Percentiles rank a stretch among this genome's conserved stretches.
Conservation (phyloP, 64 coral and sea anemone species). For the Actinia tenebrosa region DNA sequence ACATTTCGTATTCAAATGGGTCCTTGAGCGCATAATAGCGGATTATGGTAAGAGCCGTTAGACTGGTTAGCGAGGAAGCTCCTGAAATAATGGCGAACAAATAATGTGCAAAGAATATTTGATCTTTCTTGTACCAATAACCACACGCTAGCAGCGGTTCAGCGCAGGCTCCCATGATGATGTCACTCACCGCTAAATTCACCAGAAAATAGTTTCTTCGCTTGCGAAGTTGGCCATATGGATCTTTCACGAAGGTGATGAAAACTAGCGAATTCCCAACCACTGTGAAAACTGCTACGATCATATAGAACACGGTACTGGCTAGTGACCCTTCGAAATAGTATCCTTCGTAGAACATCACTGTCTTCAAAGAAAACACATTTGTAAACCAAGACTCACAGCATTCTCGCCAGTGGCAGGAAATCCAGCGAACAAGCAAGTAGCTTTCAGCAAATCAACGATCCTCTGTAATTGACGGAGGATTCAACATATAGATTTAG, state of each 20-base stretch:
- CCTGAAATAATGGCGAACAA: conserved; percentile 38
- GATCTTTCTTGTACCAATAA: conserved; percentile 25
- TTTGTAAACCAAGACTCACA: background rate
- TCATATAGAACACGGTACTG: conserved; percentile 16
- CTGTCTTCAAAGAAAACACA: background rate
- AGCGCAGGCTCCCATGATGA: conserved; percentile 42
- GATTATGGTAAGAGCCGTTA: conserved; percentile 35
- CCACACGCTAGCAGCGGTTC: conserved; percentile 33
- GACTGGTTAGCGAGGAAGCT: conserved; percentile 27
- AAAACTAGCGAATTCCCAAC: conserved; percentile 10
- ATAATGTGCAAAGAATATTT: conserved; percentile 32
- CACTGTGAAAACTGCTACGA: conserved; percentile 28
- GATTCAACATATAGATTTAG: background rate
- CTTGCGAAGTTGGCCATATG: conserved; percentile 18
- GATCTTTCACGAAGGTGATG: conserved; percentile 34
- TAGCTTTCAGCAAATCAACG: background rate
- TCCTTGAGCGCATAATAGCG: conserved; percentile 40
- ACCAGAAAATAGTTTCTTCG: conserved; percentile 40
- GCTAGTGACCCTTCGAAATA: conserved; percentile 33
- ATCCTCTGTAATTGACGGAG: background rate
- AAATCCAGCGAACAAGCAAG: no score
- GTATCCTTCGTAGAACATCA: conserved; percentile 40
- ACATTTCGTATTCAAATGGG: conserved; percentile 26
- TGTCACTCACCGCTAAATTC: conserved; percentile 39
- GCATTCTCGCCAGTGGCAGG: no score